phyloP scores from a whole-genome alignment of 1,140 invertebrate species.

The Batillaria attramentaria region DNA sequence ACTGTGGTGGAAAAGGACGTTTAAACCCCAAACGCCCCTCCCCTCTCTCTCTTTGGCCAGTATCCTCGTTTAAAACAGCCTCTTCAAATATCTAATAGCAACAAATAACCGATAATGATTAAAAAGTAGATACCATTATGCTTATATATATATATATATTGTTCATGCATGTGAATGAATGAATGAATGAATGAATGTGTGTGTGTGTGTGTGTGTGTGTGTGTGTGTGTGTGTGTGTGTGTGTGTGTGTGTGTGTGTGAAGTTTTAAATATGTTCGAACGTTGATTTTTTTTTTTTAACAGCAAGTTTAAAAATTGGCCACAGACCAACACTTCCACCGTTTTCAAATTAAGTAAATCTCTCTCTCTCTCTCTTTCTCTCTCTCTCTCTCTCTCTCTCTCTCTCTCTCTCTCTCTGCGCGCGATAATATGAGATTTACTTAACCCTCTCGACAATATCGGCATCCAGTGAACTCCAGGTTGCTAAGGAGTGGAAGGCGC shows the following conservation, averaged over 20 bases:
- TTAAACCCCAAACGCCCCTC: not conserved
- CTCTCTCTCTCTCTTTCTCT: not conserved
- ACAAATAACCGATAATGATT: not conserved
- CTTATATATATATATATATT: not conserved
- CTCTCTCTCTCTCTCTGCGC: not conserved
- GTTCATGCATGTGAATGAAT: not conserved
- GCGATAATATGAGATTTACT: not conserved
- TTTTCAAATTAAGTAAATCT: not conserved
- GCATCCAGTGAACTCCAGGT: too few species aligned
- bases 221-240: not conserved
- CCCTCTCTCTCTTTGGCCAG: not conserved
- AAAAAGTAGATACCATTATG: not conserved
- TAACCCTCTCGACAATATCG: too few species aligned
- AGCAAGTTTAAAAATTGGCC: too few species aligned
- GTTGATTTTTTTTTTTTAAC: too few species aligned
- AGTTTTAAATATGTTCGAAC: not conserved
- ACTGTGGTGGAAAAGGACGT: not conserved
- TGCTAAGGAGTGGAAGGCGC: too few species aligned
- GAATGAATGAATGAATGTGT: not conserved
- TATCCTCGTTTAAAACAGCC: not conserved
- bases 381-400: not conserved
- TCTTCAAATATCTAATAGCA: not conserved
- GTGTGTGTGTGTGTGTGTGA: not conserved
- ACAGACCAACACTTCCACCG: not conserved
- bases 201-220: not conserved